Evolutionary conservation across 64 coral and sea anemone genomes (phyloP).

Genomic region (Pocillopora verrucosa): DNA sequence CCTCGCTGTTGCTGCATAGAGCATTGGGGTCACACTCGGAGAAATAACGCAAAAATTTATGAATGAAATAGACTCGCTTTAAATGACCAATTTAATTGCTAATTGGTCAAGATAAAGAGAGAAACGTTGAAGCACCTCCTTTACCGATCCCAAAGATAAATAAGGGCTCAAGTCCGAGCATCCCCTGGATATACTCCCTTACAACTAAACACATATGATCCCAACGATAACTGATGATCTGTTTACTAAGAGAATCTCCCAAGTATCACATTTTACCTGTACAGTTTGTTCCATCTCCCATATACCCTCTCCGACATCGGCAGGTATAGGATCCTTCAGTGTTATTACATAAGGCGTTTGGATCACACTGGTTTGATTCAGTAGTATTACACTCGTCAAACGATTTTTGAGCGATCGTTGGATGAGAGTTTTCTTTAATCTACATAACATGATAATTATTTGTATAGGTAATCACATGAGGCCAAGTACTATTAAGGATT

Average conservation of each 20-base stretch:
- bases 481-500: too few relatives aligned
- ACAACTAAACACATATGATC: too few relatives aligned
- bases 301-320: background rate
- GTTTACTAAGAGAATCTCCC: background rate
- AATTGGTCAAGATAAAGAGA: too few relatives aligned
- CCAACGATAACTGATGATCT: background rate
- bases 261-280: background rate
- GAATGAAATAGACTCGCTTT: too few relatives aligned
- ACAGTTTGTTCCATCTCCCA: background rate
- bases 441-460: background rate
- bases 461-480: too few relatives aligned
- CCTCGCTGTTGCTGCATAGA: background rate
- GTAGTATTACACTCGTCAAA: background rate
- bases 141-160: too few relatives aligned
- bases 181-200: too few relatives aligned
- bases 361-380: background rate
- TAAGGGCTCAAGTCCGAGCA: too few relatives aligned
- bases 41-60: too few relatives aligned
- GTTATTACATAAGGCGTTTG: background rate
- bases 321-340: background rate
- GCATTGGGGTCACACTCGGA: background rate
- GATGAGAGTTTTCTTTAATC: background rate
- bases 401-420: background rate
- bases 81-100: too few relatives aligned
- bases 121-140: too few relatives aligned